These are phyloP conservation scores for Acleris sparsana DNA, from an alignment of 2,888 invertebrate species.

Conservation along the genomic window DNA sequence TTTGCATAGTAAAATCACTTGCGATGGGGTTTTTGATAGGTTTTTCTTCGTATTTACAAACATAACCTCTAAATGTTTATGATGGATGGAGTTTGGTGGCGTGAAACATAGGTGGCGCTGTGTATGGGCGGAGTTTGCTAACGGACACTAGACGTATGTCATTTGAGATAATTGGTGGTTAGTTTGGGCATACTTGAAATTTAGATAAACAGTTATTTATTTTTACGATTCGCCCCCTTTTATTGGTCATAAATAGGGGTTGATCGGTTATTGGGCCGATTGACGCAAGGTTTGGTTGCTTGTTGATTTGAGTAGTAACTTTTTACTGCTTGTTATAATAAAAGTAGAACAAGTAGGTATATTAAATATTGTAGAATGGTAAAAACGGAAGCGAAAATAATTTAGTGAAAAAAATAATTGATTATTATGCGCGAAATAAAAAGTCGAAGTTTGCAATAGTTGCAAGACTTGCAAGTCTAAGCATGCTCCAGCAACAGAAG, in stretches of 20 bases:
- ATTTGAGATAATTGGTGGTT: conserved; percentile 57
- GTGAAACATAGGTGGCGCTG: conserved; percentile 59
- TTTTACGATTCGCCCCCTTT: conserved; percentile 47
- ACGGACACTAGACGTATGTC: conserved; percentile 56
- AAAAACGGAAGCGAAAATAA: no score
- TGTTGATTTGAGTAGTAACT: neutral
- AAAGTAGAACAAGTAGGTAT: no score
- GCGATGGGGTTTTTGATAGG: conserved; percentile 2
- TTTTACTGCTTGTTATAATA: no score
- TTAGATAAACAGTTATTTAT: conserved; percentile 59
- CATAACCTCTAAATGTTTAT: conserved; percentile 61
- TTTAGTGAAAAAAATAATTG: no score
- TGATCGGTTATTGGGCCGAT: conserved; percentile 24
- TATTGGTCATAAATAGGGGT: conserved; percentile 48
- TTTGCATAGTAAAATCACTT: conserved; percentile 5
- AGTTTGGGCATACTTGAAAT: conserved; percentile 54
- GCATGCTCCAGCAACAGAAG: no score
- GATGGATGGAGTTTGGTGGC: conserved; percentile 40
- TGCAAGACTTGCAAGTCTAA: no score
- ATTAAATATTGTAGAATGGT: no score
- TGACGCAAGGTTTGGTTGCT: conserved; percentile 3
- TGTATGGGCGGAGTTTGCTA: conserved; percentile 56
- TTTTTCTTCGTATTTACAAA: conserved; percentile 33
- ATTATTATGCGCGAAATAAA: no score
- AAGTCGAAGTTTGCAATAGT: no score